These are phyloP conservation scores for Mormyrus lacerda DNA, from an alignment of 2,113 vertebrate genomes.

Conservation along the genomic window DNA sequence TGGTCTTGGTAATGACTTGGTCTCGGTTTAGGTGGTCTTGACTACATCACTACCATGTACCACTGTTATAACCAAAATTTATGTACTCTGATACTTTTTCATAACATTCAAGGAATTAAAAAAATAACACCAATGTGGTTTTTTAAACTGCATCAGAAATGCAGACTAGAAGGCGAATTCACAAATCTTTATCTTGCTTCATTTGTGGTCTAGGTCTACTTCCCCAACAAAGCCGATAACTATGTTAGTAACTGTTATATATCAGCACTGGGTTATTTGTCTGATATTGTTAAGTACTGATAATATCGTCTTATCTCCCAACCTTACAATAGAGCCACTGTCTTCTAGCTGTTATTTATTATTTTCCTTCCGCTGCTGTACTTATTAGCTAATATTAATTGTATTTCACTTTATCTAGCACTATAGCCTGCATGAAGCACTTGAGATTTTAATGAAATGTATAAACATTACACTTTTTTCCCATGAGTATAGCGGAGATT, in stretches of 20 bases:
- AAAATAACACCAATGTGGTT: no score
- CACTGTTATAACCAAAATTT: no score
- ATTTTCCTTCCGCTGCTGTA: not conserved
- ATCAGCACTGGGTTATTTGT: not conserved
- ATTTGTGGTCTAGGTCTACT: not conserved
- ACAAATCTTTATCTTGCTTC: not conserved
- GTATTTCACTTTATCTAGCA: not conserved
- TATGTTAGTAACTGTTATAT: not conserved
- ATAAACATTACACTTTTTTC: slow-evolving; percentile 32
- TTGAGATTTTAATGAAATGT: not conserved
- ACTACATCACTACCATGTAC: slow-evolving; percentile 17
- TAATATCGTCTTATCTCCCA: not conserved
- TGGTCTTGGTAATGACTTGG: no score
- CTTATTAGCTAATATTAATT: not conserved
- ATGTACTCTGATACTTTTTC: no score
- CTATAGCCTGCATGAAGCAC: not conserved
- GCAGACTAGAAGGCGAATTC: not conserved
- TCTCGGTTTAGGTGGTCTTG: no score
- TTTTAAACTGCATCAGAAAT: not conserved
- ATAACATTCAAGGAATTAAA: no score
- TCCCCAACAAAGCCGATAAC: not conserved
- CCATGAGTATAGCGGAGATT: slow-evolving; percentile 41
- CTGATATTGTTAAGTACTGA: not conserved
- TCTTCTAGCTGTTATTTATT: not conserved
- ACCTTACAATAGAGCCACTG: not conserved